These are phyloP conservation scores for Bradypus variegatus DNA, from an alignment of 2,797 vertebrate species.

Conservation along the genomic window DNA sequence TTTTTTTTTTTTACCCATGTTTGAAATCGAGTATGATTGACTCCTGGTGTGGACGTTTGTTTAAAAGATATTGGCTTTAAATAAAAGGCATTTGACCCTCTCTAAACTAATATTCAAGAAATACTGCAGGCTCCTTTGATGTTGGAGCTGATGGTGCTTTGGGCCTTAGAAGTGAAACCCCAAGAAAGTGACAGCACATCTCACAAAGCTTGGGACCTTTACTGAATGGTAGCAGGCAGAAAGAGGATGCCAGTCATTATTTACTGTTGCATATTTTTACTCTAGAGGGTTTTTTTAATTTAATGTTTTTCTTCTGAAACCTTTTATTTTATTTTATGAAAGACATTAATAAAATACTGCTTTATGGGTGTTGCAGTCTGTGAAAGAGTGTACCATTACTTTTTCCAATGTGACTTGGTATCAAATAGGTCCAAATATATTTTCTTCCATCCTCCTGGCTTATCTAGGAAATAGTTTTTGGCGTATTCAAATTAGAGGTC, in stretches of 20 bases:
- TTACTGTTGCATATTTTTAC: not conserved
- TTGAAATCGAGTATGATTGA: not conserved
- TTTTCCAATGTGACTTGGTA: not conserved
- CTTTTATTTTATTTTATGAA: not conserved
- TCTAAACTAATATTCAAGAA: not conserved
- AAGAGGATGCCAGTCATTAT: too few species aligned
- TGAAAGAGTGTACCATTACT: not conserved
- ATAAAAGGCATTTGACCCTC: not conserved
- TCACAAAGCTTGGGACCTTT: too few species aligned
- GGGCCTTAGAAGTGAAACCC: not conserved
- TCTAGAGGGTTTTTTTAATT: not conserved
- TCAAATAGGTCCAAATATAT: not conserved
- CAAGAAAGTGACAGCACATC: rapidly evolving
- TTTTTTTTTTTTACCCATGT: not conserved
- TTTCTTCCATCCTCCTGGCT: not conserved
- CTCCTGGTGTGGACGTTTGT: not conserved
- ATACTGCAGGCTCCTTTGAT: not conserved
- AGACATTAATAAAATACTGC: not conserved
- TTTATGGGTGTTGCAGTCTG: too few species aligned
- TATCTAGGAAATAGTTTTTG: not conserved
- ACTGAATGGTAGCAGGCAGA: not conserved
- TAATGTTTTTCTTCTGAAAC: not conserved
- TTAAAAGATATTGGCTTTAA: not conserved
- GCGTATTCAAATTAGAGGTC: not conserved
- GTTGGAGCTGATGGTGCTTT: not conserved